Evolutionary conservation across 2,888 invertebrate genomes (phyloP).

Genomic region (Dichetophora obliterata): DNA sequence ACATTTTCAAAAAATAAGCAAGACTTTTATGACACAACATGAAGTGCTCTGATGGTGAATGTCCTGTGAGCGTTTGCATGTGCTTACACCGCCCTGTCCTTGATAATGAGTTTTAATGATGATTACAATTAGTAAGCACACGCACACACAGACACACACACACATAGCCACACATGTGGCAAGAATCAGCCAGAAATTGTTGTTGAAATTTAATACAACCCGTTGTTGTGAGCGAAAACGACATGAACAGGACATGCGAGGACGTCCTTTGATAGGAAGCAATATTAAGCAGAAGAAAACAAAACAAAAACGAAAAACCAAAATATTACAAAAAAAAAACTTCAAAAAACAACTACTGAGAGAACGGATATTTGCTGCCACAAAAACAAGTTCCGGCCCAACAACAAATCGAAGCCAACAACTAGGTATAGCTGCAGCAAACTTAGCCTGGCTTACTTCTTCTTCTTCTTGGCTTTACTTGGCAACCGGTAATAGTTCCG

Average conservation of each 20-base stretch:
- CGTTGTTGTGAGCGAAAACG: neutral
- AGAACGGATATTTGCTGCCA: slow-evolving; percentile 25
- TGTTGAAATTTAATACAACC: slow-evolving; percentile 29
- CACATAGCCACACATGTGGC: neutral
- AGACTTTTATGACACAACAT: neutral
- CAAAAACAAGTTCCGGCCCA: slow-evolving; percentile 24
- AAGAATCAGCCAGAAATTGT: neutral
- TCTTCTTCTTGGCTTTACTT: neutral
- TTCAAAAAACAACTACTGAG: neutral
- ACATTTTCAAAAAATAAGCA: neutral
- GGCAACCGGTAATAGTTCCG: slow-evolving; percentile 11
- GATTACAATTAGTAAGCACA: slow-evolving; percentile 52
- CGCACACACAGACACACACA: slow-evolving; percentile 15
- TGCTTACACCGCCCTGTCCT: slow-evolving; percentile 48
- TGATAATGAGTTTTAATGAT: slow-evolving; percentile 64
- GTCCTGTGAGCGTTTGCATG: neutral
- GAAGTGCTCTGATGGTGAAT: neutral
- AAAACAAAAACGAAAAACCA: neutral
- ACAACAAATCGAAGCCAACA: neutral
- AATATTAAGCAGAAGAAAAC: neutral
- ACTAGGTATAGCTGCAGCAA: neutral
- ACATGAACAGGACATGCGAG: slow-evolving; percentile 26
- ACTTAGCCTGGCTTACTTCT: neutral
- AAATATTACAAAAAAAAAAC: neutral
- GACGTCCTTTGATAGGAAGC: slow-evolving; percentile 7